Base-by-base conservation (phyloP, 2,888 invertebrate species). In the Melieria crassipennis region DNA sequence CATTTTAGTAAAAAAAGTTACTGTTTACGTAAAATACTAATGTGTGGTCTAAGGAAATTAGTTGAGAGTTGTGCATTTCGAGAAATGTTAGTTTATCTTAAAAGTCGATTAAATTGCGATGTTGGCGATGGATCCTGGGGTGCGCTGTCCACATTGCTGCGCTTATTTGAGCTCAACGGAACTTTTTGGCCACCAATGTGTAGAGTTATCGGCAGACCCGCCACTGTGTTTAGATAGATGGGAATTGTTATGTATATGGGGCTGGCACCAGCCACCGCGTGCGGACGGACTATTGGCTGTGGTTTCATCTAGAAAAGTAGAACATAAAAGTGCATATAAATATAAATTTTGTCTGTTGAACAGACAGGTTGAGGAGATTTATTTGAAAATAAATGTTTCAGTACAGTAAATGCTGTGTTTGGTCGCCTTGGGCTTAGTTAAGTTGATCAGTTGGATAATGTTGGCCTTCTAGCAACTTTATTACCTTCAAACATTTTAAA, bases 231-330 rank as follows among this genome's bases (percentile, higher is more conserved):
- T n/a, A 83, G 81, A 46, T 82, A 80, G n/a, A 83, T 82, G 45
- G 83, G 83, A 42, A 83, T 79, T 4, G 80, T 83, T 7, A 83
- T 83, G 67, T 79, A 82, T 57, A 83, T 80, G 1, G 80, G 78
- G 6, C 77, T 68, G 4, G 70, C 5, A 57, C 7, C 16, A 56
- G 66, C 11, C 6, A n/a, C 30, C 30, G 10, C 7, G 10, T 7
- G 0, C 70, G 64, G 70, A 0, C 71, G 47, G 30, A 30, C 30
- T 30, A 30, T 30, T 62, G 66, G 48, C 45, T 48, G 56, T n/a
- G 52, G 16, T 43, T 69, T 61, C 1, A 45, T 45, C 69, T 69
- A 11, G 30, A 43, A 10, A 43, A 7, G n/a, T 45, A 47, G 50
- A 58, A 7, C 47, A 48, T 43, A 10, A 11, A 52, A 11, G 6